Conservation (phyloP, 2,888 invertebrate genomes). For the Keiferia lycopersicella region DNA sequence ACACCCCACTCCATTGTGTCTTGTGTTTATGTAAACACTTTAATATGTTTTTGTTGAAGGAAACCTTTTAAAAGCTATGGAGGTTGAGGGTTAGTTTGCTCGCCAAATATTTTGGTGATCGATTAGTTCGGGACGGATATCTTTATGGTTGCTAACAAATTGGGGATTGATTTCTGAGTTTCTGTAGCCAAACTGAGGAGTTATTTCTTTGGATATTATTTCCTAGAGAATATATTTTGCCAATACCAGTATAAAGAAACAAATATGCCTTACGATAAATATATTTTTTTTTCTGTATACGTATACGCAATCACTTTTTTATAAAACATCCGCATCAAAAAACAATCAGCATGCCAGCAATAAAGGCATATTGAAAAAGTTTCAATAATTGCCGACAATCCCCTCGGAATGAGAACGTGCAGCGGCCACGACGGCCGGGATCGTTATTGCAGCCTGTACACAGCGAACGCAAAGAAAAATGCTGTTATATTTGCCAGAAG, state of each 20-base stretch:
- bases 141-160: background rate
- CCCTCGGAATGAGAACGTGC: constrained; percentile 48
- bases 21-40: constrained; percentile 45
- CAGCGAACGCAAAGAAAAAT: constrained; percentile 22
- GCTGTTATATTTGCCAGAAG: background rate
- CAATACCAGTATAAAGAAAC: no score
- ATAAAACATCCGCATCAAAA: constrained; percentile 13
- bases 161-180: background rate
- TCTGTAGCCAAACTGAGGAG: background rate
- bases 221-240: no score
- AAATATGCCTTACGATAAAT: no score
- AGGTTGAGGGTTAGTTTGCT: constrained; percentile 1
- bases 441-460: constrained; percentile 32
- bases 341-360: constrained; percentile 23
- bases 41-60: constrained; percentile 36
- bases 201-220: no score
- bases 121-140: constrained; percentile 5
- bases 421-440: constrained; percentile 38
- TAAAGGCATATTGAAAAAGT: constrained; percentile 55
- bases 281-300: no score
- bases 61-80: constrained; percentile 25
- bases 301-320: no score
- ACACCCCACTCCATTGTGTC: constrained; percentile 44
- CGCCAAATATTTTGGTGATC: constrained; percentile 8
- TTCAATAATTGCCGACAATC: constrained; percentile 51